phyloP scores from a whole-genome alignment of 2,797 vertebrate species.

The Gorsachius magnificus region DNA sequence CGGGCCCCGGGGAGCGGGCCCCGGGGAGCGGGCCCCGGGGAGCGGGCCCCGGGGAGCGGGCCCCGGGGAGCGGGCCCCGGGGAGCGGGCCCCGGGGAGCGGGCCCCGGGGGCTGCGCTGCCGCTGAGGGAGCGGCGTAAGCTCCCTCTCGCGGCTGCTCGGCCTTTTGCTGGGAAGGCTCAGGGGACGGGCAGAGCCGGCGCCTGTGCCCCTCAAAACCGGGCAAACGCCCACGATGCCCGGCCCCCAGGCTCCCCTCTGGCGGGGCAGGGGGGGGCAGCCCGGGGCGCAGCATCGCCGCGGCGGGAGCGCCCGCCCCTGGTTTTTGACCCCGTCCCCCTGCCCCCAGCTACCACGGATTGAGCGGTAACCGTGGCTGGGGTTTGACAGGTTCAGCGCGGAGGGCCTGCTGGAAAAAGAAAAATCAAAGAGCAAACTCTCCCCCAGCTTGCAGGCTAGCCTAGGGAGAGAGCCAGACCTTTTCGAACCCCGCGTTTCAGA shows the following conservation, averaged over 20 bases:
- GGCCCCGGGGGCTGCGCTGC: not conserved
- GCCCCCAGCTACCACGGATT: fast-evolving
- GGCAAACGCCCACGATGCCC: fast-evolving
- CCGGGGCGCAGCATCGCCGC: not conserved
- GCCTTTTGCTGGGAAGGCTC: fast-evolving
- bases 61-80: no score
- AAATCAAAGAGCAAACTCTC: not conserved
- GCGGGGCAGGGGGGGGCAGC: not conserved
- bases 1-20: no score
- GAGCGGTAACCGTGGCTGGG: fast-evolving
- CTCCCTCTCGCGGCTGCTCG: not conserved
- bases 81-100: no score
- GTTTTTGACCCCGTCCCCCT: not conserved
- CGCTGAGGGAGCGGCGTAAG: not conserved
- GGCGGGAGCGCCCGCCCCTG: not conserved
- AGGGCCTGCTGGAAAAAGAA: not conserved
- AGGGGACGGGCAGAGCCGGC: fast-evolving
- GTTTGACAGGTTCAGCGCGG: fast-evolving
- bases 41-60: no score
- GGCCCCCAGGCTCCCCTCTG: fast-evolving
- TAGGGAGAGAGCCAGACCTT: not conserved
- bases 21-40: no score
- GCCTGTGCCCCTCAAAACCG: fast-evolving
- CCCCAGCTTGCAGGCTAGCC: no score
- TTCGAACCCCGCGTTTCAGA: fast-evolving